Percentiles rank a stretch among this genome's conserved stretches.
These are phyloP conservation scores for Drosophila austrosaltans DNA, from an alignment of 2,888 invertebrate genomes.

Conservation along the genomic window DNA sequence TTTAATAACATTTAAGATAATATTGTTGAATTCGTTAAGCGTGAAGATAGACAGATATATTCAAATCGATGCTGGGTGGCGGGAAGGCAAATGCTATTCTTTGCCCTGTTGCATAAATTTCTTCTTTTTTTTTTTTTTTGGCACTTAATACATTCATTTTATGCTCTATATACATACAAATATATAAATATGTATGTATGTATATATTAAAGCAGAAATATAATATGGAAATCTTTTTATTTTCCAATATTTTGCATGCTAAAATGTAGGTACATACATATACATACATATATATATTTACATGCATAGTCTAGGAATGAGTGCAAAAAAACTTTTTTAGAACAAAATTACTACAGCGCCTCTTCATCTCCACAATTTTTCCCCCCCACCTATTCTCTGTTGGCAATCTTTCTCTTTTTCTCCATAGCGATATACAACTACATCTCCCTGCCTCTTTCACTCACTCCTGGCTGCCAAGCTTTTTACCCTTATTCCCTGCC, in stretches of 20 bases:
- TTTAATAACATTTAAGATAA: too few species aligned
- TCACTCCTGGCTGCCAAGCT: neutral
- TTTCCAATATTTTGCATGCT: constrained; percentile 70
- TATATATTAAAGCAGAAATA: constrained; percentile 29
- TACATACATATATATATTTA: neutral
- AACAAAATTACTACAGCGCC: constrained; percentile 50
- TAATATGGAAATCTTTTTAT: constrained; percentile 49
- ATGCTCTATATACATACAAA: neutral
- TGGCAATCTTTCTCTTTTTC: neutral
- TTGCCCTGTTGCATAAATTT: too few species aligned
- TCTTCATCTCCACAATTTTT: neutral
- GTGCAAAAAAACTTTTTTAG: constrained; percentile 59
- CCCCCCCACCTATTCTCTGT: neutral
- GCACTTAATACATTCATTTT: too few species aligned
- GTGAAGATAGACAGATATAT: too few species aligned
- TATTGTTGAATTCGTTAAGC: too few species aligned
- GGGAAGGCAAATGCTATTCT: too few species aligned
- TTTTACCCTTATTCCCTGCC: neutral
- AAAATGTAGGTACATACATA: constrained; percentile 52
- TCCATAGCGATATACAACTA: neutral
- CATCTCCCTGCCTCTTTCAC: neutral
- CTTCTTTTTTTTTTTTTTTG: too few species aligned
- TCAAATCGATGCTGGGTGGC: too few species aligned
- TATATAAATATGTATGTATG: constrained; percentile 5
- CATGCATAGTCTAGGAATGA: constrained; percentile 35